Evolutionary conservation across 2,797 vertebrate species (phyloP), one percentile per base, ranked within the genome.

Genomic region (Ammospiza maritima): DNA sequence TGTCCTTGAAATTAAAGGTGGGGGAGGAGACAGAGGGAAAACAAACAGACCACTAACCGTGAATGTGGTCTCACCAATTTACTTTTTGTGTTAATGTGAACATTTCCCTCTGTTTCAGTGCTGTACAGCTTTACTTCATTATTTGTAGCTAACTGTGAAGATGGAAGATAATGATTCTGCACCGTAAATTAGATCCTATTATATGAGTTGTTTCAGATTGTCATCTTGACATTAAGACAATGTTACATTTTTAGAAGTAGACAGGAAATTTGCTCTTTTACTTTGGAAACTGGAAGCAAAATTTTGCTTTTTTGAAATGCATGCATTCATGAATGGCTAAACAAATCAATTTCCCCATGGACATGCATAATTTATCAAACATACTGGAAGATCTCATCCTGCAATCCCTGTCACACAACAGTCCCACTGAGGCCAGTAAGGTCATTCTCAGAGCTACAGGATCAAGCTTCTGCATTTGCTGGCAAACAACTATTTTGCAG

Each of bases 211-310:
- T 64, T 92, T 77, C 81, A 95, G 78, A 94, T 64, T 89, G 92
- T 74, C 62, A 70, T 91, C 64, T 86, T 90, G 74, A 93, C 78
- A 90, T 89, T 85, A 93, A 86, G 20, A 92, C 38, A 83, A 19
- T 42, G 48, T 45, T 87, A 54, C 62, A 94, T 93, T 95, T 97
- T 93, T 93, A 95, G 87, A 86, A 91, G 44, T 73, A 86, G 61
- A 44, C 82, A 78, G 91, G 82, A 95, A 96, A 94, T 95, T 34
- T 75, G 42, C 19, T 94, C 16, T 78, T 93, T 72, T 85, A 74
- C 81, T 90, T 92, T 3, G 4, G 56, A 85, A 95, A 80, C 40
- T 11, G 17, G 74, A 85, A 78, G 94, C 42, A 90, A 65, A 79
- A 79, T 77, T 72, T 82, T 65, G 22, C n/a, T 78, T 67, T 81